These are phyloP conservation scores for Porites lutea DNA, from an alignment of 64 coral and sea anemone genomes.

Conservation along the genomic window DNA sequence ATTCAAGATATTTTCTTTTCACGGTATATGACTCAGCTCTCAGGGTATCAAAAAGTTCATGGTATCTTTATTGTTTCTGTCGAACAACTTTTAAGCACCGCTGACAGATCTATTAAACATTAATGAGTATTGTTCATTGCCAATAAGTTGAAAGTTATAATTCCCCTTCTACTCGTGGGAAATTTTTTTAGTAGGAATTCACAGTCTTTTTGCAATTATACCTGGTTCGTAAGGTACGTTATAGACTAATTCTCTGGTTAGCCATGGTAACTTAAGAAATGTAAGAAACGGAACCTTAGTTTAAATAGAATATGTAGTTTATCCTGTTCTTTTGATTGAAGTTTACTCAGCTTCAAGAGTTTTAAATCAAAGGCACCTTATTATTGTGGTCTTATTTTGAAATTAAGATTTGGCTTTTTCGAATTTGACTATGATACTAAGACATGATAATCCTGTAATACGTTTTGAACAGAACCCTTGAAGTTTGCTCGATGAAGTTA, in stretches of 20 bases:
- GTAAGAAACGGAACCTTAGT: no score
- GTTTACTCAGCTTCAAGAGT: no score
- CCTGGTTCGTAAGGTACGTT: not conserved
- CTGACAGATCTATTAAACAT: conserved; percentile 33
- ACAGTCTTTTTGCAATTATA: not conserved
- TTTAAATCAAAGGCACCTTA: no score
- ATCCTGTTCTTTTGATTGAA: no score
- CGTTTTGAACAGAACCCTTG: not conserved
- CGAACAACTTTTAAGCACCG: not conserved
- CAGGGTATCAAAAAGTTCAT: conserved; percentile 6
- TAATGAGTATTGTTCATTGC: conserved; percentile 4
- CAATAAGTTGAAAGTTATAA: not conserved
- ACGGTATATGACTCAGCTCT: not conserved
- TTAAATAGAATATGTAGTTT: no score
- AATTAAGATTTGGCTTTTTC: no score
- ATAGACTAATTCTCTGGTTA: no score
- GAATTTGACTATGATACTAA: not conserved
- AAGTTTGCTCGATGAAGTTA: conserved; percentile 23
- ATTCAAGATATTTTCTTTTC: conserved; percentile 21
- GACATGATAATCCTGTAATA: not conserved
- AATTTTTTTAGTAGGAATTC: not conserved
- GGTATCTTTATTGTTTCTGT: conserved; percentile 6
- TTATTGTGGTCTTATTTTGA: no score
- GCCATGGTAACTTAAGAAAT: no score
- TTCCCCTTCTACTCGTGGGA: not conserved